A percentile compares a stretch with the other conserved stretches of the same genome.
phyloP scores from a whole-genome alignment of 2,888 invertebrate genomes.

The Melieria picta region DNA sequence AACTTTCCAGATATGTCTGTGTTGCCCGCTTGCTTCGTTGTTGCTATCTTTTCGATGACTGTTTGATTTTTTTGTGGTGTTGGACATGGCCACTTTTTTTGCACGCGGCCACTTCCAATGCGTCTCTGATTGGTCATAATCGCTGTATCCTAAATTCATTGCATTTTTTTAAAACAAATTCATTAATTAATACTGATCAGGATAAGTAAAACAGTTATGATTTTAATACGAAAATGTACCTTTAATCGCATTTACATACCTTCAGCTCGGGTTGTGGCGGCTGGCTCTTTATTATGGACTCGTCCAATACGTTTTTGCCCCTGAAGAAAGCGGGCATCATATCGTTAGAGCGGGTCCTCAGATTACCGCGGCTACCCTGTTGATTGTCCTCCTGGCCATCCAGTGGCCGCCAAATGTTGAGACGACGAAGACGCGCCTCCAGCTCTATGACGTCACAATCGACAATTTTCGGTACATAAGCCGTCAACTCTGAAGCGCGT shows the following conservation, averaged over 20 bases:
- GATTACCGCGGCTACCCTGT: constrained; percentile 20
- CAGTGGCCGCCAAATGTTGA: constrained; percentile 51
- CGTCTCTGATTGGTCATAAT: constrained; percentile 58
- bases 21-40: constrained; percentile 5
- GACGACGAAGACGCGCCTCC: constrained; percentile 54
- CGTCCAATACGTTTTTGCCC: constrained; percentile 55
- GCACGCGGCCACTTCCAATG: constrained; percentile 62
- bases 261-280: constrained; percentile 57
- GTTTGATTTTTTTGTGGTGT: constrained; percentile 37
- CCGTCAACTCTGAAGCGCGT: constrained; percentile 45
- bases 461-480: constrained; percentile 52
- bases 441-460: constrained; percentile 59
- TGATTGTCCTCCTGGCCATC: constrained; percentile 25
- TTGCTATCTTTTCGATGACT: constrained; percentile 23
- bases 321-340: constrained; percentile 62
- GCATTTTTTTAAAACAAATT: background rate
- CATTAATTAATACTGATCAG: background rate
- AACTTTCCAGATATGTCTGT: constrained; percentile 31
- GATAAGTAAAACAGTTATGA: background rate
- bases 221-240: background rate
- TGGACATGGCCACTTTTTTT: constrained; percentile 56
- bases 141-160: constrained; percentile 51
- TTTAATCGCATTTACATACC: constrained; percentile 42
- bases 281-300: constrained; percentile 59
- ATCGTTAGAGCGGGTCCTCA: constrained; percentile 44